Evolutionary conservation across 1,140 invertebrate species (phyloP).

Genomic region (Solenopsis invicta): DNA sequence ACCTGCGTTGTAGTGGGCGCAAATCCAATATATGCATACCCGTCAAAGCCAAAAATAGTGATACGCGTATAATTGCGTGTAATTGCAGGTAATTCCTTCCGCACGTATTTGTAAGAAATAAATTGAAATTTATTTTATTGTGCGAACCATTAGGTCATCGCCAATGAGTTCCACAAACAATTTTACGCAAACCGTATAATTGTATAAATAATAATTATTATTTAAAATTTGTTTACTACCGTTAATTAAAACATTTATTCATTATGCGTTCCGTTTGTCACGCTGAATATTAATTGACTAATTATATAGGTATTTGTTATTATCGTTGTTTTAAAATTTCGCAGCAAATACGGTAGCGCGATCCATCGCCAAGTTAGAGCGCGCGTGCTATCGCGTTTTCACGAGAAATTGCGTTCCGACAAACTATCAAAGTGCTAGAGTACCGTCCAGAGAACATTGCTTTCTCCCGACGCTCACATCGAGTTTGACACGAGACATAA

Average conservation of each 20-base stretch:
- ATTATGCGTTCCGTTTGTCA: conserved; percentile 26
- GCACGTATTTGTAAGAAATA: conserved; percentile 13
- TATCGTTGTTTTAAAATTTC: conserved; percentile 13
- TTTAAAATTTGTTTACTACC: conserved; percentile 46
- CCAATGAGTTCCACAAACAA: background rate
- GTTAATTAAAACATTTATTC: conserved; percentile 52
- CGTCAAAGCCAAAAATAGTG: background rate
- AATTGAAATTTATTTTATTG: conserved; percentile 38
- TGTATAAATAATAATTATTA: conserved; percentile 5
- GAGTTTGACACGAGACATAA: conserved; percentile 55
- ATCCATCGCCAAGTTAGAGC: conserved; percentile 30
- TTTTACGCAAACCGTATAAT: conserved; percentile 24
- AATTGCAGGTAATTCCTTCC: conserved; percentile 11
- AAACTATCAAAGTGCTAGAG: conserved; percentile 53
- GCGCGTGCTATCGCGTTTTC: conserved; percentile 52
- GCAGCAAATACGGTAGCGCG: background rate
- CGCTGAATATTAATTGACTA: conserved; percentile 32
- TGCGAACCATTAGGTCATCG: conserved; percentile 5
- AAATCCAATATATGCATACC: background rate
- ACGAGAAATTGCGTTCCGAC: conserved; percentile 46
- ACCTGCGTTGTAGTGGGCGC: background rate
- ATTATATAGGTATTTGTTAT: conserved; percentile 38
- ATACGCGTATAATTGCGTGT: background rate
- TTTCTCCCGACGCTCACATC: conserved; percentile 27
- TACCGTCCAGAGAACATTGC: conserved; percentile 42